Base-by-base conservation (phyloP, 2,888 invertebrate genomes). In the Nudaria mundana region DNA sequence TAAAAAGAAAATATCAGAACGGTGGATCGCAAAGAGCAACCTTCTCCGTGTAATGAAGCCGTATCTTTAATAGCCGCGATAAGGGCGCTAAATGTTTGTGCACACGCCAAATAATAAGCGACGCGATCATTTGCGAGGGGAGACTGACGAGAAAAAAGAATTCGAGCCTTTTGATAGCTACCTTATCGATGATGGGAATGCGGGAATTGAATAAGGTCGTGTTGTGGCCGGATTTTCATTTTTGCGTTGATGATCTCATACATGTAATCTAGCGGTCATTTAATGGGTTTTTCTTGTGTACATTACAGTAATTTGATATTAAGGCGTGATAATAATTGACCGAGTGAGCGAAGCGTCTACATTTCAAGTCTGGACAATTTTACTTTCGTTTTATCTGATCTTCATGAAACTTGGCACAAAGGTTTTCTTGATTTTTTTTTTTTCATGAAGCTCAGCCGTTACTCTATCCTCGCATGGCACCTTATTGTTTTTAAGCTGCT, bases 61-160 rank as follows among this genome's bases (percentile, higher is more conserved):
- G 78, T 87, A 86, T 85, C 84, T 83, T 81, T 87, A 88, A 87
- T 85, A 76, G 85, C 67, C 64, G 61, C 76, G 88, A 87, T 88
- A 88, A 88, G 85, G 78, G 74, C 64, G 80, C 79, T 82, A 83
- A 87, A 88, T 88, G 88, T 85, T 86, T 84, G 87, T 72, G 83
- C 81, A 81, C 87, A 86, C 86, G 86, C 87, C 84, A 86, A 86
- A 87, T 86, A 86, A 87, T 87, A 87, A 85, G 81, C 79, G 81
- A 55, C 68, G 69, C 77, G 82, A 84, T 85, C 87, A 84, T 86
- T 85, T 85, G 76, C 76, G 79, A 71, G 74, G 83, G 78, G 76
- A 67, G 62, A 69, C 69, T 63, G 64, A 63, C 74, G 73, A 71
- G 69, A 72, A 76, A 81, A 82, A 80, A 80, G 54, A 56, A 60